Evolutionary conservation across 2,888 invertebrate genomes (phyloP).

Genomic region (Leptopilina myrica): DNA sequence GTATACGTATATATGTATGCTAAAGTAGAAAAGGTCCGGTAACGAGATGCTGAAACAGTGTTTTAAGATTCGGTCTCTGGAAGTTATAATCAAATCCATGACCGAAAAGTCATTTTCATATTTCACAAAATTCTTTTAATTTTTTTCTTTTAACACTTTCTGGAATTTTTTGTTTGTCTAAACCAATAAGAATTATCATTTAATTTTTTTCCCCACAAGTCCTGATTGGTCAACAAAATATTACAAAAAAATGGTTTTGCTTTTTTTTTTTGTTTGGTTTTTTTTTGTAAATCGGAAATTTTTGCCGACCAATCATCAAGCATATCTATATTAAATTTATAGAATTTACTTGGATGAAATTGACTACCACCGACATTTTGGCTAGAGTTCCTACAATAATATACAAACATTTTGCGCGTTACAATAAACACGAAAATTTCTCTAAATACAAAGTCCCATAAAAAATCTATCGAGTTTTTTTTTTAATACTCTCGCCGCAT

Average conservation of each 20-base stretch:
- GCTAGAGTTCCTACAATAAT: slow-evolving; percentile 17
- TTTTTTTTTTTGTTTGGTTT: no score
- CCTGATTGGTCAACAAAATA: no score
- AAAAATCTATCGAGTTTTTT: slow-evolving; percentile 15
- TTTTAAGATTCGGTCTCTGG: background rate
- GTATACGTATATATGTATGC: slow-evolving; percentile 12
- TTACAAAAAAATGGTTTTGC: no score
- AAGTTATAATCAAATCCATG: background rate
- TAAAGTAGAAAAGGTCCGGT: slow-evolving; percentile 33
- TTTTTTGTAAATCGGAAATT: background rate
- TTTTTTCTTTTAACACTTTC: no score
- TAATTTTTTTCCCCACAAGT: no score
- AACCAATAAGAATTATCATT: no score
- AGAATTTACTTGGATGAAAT: background rate
- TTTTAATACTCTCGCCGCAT: background rate
- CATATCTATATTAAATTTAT: background rate
- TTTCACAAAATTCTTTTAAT: no score
- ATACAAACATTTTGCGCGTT: slow-evolving; percentile 1
- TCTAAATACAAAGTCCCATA: slow-evolving; percentile 4
- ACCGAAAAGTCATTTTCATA: background rate
- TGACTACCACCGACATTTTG: background rate
- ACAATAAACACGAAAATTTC: background rate
- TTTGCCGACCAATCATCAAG: background rate
- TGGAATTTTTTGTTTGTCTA: no score
- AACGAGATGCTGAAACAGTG: slow-evolving; percentile 13